These are phyloP conservation scores for Apis laboriosa DNA, from an alignment of 1,140 invertebrate genomes.

Conservation along the genomic window DNA sequence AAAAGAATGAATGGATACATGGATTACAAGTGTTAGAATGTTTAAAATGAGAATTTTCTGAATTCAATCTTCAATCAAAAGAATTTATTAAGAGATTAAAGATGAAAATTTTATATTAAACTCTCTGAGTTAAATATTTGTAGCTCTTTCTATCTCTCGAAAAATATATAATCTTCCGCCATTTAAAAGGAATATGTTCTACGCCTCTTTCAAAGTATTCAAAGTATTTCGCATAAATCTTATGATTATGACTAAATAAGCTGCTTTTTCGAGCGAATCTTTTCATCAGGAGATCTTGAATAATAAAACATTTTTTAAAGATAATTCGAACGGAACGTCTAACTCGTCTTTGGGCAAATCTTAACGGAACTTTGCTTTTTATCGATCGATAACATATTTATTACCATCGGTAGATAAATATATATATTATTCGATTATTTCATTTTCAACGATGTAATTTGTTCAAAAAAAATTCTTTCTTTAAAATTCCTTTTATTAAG, in stretches of 20 bases:
- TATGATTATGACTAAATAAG: conserved; percentile 31
- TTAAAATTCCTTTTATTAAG: background rate
- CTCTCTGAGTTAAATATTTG: too few relatives aligned
- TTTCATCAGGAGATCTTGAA: conserved; percentile 61
- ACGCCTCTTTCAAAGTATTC: background rate
- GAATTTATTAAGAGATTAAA: too few relatives aligned
- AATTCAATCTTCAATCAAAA: too few relatives aligned
- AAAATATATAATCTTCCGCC: background rate
- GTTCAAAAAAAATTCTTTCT: background rate
- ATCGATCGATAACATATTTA: background rate
- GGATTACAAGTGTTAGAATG: too few relatives aligned
- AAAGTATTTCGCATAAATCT: conserved; percentile 21
- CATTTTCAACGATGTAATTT: too few relatives aligned
- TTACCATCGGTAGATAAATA: too few relatives aligned
- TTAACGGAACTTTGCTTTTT: background rate
- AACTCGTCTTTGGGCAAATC: background rate
- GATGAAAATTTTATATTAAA: too few relatives aligned
- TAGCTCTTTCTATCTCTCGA: too few relatives aligned
- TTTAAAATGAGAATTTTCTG: too few relatives aligned
- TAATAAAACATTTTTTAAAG: conserved; percentile 63
- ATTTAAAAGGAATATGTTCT: conserved; percentile 8
- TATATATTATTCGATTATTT: too few relatives aligned
- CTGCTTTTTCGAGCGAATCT: conserved; percentile 42
- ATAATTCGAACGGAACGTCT: background rate
- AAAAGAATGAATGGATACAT: too few relatives aligned